A percentile compares a stretch with the other conserved stretches of the same genome.
phyloP scores from a whole-genome alignment of 2,113 vertebrate genomes.

The Porphyrio hochstetteri region DNA sequence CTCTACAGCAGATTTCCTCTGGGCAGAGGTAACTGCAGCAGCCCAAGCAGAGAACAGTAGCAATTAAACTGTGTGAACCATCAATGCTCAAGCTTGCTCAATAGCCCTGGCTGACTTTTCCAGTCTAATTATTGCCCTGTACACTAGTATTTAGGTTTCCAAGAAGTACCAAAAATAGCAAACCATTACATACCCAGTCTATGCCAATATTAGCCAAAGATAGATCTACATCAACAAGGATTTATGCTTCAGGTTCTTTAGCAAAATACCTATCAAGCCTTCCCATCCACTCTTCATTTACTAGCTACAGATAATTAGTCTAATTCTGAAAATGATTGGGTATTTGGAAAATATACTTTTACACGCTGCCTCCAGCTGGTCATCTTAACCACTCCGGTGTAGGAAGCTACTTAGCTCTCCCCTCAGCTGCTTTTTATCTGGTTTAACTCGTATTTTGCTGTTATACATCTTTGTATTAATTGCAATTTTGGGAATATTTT shows the following conservation, averaged over 20 bases:
- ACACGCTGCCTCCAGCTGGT: neutral
- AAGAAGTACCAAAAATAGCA: neutral
- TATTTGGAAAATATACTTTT: neutral
- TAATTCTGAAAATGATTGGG: neutral
- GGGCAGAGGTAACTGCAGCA: neutral
- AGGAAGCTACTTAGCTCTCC: neutral
- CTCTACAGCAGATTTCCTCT: neutral
- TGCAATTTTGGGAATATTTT: neutral
- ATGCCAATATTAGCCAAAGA: neutral
- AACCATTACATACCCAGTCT: neutral
- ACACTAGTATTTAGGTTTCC: neutral
- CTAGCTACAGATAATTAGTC: neutral
- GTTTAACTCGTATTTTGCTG: neutral
- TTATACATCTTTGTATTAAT: neutral
- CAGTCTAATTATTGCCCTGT: neutral
- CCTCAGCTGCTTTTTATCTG: accelerated
- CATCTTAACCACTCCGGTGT: neutral
- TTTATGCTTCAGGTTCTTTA: neutral
- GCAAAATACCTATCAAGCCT: neutral
- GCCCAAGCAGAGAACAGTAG: neutral
- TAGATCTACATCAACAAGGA: neutral
- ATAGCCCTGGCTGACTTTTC: neutral
- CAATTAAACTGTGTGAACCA: neutral
- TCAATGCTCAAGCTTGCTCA: neutral
- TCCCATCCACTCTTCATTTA: neutral